A percentile compares a stretch with the other conserved stretches of the same genome.
Evolutionary conservation across 92 coral and sea anemone genomes (phyloP).

Genomic region (Actinernus sp.): DNA sequence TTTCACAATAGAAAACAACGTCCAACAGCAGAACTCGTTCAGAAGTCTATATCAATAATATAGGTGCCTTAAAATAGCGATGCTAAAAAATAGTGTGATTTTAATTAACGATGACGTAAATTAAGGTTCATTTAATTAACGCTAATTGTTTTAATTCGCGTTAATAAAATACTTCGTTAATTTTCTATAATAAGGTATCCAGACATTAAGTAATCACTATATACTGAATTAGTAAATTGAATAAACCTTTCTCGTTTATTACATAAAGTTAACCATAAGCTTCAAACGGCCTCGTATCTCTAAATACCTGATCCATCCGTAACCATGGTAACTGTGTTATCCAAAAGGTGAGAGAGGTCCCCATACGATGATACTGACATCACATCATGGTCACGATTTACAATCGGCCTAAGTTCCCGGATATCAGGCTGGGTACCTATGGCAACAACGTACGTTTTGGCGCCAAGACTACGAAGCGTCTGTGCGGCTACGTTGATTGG

Average conservation of each 20-base stretch:
- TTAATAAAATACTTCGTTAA: conserved; percentile 19
- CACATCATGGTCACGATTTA: conserved; percentile 30
- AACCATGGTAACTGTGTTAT: conserved; percentile 8
- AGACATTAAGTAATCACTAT: no score
- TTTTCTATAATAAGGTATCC: conserved; percentile 14
- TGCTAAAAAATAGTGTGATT: conserved; percentile 5
- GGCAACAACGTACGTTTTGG: conserved; percentile 56
- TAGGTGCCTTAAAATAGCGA: conserved; percentile 16
- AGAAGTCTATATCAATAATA: conserved; percentile 5
- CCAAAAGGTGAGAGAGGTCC: conserved; percentile 6
- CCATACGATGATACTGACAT: conserved; percentile 26
- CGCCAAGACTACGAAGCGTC: conserved; percentile 49
- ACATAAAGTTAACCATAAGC: no score
- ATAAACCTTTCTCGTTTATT: not conserved
- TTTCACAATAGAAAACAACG: no score
- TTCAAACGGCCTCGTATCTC: no score
- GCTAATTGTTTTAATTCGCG: conserved; percentile 17
- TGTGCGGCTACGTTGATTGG: conserved; percentile 28
- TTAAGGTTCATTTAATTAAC: conserved; percentile 19
- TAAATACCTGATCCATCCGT: conserved; percentile 28
- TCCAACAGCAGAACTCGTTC: no score
- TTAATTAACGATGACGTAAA: conserved; percentile 17
- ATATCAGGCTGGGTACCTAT: conserved; percentile 43
- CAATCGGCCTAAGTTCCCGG: conserved; percentile 41
- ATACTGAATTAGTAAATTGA: no score